Base-by-base conservation (phyloP, 2,113 vertebrate species). In the Pterocles orientalis region DNA sequence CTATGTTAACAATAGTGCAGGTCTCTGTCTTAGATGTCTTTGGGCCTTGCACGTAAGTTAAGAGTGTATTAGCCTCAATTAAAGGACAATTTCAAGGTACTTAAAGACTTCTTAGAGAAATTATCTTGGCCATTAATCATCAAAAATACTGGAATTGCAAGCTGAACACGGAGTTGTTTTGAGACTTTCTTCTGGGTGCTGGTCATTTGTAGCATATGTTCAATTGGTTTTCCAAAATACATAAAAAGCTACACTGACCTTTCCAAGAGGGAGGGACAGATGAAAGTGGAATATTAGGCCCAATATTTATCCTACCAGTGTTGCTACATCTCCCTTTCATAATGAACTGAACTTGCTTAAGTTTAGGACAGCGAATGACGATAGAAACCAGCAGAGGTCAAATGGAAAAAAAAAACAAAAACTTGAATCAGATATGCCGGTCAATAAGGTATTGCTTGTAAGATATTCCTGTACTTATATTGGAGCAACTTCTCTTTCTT, bases 401-500 rank as follows among this genome's bases (percentile, higher is more conserved):
- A 92, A 84, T 11, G 19, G 14, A 50, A 82, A 84, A 16, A 62
- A 82, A 84, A 18, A 62, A 48, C 36, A 36, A 36, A 81, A 31
- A n/a, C 2, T 8, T 34, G 34, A 95, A 86, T 88, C 62, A 76
- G 69, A 61, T 57, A 57, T 88, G 64, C 7, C 3, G 4, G 54
- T 96, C 45, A 77, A 15, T 62, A 79, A 86, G 31, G 34, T 76
- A 24, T 85, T 91, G 80, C 69, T 48, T 66, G 17, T 41, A 92
- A 94, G 54, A 53, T 50, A 58, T 61, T 92, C 60, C 78, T 92
- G 93, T 95, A 79, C 80, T 28, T 95, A 34, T 84, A 88, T 96
- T 90, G 54, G 82, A 82, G 78, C 56, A 48, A 34, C 29, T 93
- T 97, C 58, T 76, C 53, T 90, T 96, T 94, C 94, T 90, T 80